Base-by-base conservation (phyloP, 2,888 invertebrate genomes). In the Colletes collaris region DNA sequence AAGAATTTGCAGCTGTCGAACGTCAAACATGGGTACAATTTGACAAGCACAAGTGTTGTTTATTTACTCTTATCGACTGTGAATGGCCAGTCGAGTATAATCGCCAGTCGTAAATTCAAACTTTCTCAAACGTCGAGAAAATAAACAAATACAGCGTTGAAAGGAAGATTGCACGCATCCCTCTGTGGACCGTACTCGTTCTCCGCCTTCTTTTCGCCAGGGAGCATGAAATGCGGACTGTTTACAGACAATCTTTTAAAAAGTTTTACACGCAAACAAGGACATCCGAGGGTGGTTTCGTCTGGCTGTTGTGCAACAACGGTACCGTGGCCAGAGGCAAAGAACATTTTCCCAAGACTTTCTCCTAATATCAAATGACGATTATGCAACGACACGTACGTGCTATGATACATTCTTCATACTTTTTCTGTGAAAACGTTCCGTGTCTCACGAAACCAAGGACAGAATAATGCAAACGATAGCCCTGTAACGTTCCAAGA, bases 161-260 rank as follows among this genome's bases (percentile, higher is more conserved):
- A 66, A 44, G 66, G 46, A 37, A 55, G 53, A 73, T 68, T 60
- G 64, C 40, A 46, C 66, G 56, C 62, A 7, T 73, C 64, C 55
- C n/a, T 16, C 58, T 35, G 63, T 13, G 13, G 52, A 59, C 46
- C 10, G 13, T 58, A 11, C 13, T 49, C 46, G 50, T 59, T 59
- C 50, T 40, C 50, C 59, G 44, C 27, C 62, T 53, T 44, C 56
- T 67, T 58, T 55, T 40, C 27, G 59, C 50, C 49, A 50, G n/a
- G 27, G 49, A 64, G 70, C 63, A 80, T 55, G 72, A 66, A 66
- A 68, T 19, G 66, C 65, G 64, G 71, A 84, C 83, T 85, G 87
- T 87, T 88, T 84, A 75, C 82, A 77, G 81, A 85, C 87, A 83
- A 88, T 89, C 88, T 88, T 86, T 89, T 86, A 86, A 89, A 82